Evolutionary conservation across 2,113 vertebrate genomes (phyloP).

Genomic region (Hippocampus zosterae): DNA sequence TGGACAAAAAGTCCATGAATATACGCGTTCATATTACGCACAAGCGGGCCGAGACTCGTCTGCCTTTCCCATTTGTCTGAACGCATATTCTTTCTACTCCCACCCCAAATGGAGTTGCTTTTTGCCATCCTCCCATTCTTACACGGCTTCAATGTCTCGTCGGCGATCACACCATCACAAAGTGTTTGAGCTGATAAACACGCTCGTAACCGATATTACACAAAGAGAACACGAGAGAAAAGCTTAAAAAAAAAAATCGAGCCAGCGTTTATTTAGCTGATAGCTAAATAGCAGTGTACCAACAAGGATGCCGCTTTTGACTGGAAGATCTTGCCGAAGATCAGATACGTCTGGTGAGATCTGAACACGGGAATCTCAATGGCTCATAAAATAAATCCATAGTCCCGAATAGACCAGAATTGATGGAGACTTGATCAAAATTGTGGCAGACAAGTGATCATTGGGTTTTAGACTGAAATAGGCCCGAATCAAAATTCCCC

Average conservation of each 20-base stretch:
- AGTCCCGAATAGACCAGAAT: too few species aligned
- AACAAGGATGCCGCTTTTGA: not conserved
- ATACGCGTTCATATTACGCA: slow-evolving; percentile 52
- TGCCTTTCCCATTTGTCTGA: slow-evolving; percentile 34
- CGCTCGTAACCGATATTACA: not conserved
- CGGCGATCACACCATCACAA: not conserved
- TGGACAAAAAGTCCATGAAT: slow-evolving; percentile 46
- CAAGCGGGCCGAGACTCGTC: slow-evolving; percentile 15
- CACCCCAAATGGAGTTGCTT: slow-evolving; percentile 27
- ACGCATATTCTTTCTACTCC: slow-evolving; percentile 23
- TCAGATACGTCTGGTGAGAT: too few species aligned
- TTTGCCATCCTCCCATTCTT: not conserved
- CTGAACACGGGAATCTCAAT: too few species aligned
- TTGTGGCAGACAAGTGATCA: too few species aligned
- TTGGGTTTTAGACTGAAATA: too few species aligned
- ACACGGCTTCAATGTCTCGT: not conserved
- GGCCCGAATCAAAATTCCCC: too few species aligned
- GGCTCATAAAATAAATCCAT: too few species aligned
- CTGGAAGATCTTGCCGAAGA: too few species aligned
- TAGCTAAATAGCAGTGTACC: not conserved
- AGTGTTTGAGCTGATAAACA: not conserved
- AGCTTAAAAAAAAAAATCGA: not conserved
- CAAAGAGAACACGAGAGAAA: not conserved
- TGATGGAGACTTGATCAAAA: too few species aligned
- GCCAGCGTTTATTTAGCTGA: not conserved